phyloP scores from a whole-genome alignment of 2,888 invertebrate genomes.

The Seira sanloemensis region DNA sequence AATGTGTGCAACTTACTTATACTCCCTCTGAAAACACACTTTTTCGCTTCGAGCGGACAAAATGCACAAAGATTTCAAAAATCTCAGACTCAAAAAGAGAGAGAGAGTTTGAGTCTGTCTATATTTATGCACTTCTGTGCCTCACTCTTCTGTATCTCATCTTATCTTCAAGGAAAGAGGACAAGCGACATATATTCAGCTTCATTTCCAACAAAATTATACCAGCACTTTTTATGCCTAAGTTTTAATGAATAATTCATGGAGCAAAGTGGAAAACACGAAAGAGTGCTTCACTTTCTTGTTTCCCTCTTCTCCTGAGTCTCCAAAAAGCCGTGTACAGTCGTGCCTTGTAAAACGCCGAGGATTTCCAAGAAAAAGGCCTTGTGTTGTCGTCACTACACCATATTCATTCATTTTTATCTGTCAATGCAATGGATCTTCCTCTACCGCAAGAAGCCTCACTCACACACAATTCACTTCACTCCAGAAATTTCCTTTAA shows the following conservation, averaged over 20 bases:
- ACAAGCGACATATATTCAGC: no score
- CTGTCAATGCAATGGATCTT: constrained; percentile 18
- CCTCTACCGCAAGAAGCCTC: neutral
- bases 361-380: constrained; percentile 18
- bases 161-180: no score
- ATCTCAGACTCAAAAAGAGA: no score
- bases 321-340: no score
- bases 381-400: constrained; percentile 12
- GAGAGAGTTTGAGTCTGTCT: no score
- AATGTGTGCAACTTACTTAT: no score
- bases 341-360: constrained; percentile 14
- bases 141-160: no score
- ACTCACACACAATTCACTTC: neutral
- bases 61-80: no score
- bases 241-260: constrained; percentile 72
- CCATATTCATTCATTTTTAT: constrained; percentile 34
- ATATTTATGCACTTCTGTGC: no score
- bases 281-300: constrained; percentile 37
- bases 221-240: neutral
- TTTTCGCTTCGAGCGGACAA: no score
- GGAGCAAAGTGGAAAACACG: constrained; percentile 44
- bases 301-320: constrained; percentile 2
- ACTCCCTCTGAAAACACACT: no score
- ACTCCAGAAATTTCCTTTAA: neutral
- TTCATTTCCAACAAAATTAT: no score